phyloP scores from a whole-genome alignment of 92 coral and sea anemone genomes.

The Pocillopora meandrina region DNA sequence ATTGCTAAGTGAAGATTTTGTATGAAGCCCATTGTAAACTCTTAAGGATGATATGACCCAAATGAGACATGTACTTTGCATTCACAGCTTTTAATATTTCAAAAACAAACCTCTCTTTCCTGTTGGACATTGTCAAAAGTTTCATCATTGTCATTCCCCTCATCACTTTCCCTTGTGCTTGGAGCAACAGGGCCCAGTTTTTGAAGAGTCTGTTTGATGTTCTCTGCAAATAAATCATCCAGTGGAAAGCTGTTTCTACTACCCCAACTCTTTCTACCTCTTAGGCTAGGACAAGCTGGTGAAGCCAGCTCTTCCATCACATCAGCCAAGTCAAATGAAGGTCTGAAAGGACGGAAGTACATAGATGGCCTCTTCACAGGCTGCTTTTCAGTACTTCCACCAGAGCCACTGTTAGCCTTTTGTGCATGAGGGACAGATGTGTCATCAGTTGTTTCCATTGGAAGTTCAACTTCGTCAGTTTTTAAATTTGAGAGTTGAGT shows the following conservation, averaged over 20 bases:
- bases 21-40: background rate
- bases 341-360: slow-evolving; percentile 63
- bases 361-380: slow-evolving; percentile 50
- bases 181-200: slow-evolving; percentile 62
- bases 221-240: slow-evolving; percentile 86
- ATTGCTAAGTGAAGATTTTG: too few species aligned
- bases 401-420: background rate
- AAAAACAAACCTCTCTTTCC: slow-evolving; percentile 11
- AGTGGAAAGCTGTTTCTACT: slow-evolving; percentile 90
- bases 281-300: slow-evolving; percentile 58
- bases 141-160: background rate
- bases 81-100: too few species aligned
- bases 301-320: slow-evolving; percentile 81
- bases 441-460: slow-evolving; percentile 12
- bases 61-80: background rate
- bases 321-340: slow-evolving; percentile 90
- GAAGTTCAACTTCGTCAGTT: slow-evolving; percentile 1
- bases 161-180: slow-evolving; percentile 5
- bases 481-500: background rate
- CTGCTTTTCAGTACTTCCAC: background rate
- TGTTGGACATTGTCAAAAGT: slow-evolving; percentile 4
- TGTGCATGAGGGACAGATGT: background rate
- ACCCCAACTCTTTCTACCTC: slow-evolving; percentile 75
- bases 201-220: slow-evolving; percentile 73
- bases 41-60: background rate